Evolutionary conservation across 37 sponge, comb jelly and placozoan species (phyloP).

Genomic region (Beroe forskalii): DNA sequence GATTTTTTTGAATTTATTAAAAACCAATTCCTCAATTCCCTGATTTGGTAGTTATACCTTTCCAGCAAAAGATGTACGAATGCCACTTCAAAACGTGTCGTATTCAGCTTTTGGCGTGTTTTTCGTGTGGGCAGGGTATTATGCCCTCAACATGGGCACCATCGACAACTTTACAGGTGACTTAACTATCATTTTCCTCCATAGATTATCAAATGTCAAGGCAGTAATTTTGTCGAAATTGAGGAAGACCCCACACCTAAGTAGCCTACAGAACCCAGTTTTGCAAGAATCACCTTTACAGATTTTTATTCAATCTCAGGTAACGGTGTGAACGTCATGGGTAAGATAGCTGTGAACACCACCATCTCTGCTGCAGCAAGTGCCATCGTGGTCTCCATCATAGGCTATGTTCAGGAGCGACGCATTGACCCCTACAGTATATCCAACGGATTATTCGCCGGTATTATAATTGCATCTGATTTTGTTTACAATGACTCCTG

Average conservation of each 20-base stretch:
- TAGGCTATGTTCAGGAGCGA: background rate
- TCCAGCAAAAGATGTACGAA: background rate
- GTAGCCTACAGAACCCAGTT: no score
- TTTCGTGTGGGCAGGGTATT: constrained; percentile 44
- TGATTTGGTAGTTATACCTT: background rate
- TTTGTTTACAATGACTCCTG: no score
- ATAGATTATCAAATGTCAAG: no score
- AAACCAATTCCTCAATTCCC: background rate
- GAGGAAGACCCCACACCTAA: no score
- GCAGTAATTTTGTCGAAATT: background rate
- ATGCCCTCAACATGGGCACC: constrained; percentile 45
- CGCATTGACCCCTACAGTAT: constrained; percentile 47
- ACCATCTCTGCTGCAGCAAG: constrained; percentile 18
- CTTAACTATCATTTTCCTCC: background rate
- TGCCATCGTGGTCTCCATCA: constrained; percentile 5
- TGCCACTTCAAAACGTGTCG: constrained; percentile 53
- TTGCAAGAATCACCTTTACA: no score
- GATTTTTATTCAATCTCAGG: no score
- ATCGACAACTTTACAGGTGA: constrained; percentile 10
- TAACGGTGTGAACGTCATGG: constrained; percentile 4
- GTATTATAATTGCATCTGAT: no score
- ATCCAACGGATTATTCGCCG: constrained; percentile 20
- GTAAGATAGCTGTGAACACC: constrained; percentile 53
- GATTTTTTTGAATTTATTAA: background rate
- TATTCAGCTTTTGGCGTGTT: constrained; percentile 32